Evolutionary conservation across 2,888 invertebrate genomes (phyloP).

Genomic region (Melipona bicolor): DNA sequence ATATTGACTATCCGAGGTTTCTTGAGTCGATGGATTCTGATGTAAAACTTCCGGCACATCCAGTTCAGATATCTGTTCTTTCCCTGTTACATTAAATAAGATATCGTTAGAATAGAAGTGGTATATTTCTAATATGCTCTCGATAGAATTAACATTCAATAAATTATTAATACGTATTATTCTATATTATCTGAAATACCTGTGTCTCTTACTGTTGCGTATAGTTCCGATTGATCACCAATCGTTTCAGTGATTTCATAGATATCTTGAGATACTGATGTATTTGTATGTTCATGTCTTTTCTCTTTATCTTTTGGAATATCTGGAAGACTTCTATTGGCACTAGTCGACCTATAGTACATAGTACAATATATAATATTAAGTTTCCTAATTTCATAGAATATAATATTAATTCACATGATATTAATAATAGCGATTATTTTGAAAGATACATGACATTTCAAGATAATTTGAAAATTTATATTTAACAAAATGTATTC

Average conservation of each 20-base stretch:
- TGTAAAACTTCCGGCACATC: slow-evolving; percentile 86
- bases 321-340: slow-evolving; percentile 93
- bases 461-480: background rate
- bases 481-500: background rate
- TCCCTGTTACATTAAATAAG: slow-evolving; percentile 51
- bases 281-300: slow-evolving; percentile 83
- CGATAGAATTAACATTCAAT: background rate
- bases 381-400: background rate
- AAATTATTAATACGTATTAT: background rate
- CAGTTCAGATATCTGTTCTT: slow-evolving; percentile 75
- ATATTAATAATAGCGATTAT: background rate
- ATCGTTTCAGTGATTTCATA: slow-evolving; percentile 81
- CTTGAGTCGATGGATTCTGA: slow-evolving; percentile 87
- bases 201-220: slow-evolving; percentile 91
- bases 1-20: slow-evolving; percentile 88
- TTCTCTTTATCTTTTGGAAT: slow-evolving; percentile 90
- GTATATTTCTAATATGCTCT: background rate
- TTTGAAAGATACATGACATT: background rate
- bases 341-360: slow-evolving; percentile 83
- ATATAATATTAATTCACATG: background rate
- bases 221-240: slow-evolving; percentile 93
- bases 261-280: slow-evolving; percentile 77
- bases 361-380: background rate
- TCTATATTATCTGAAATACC: slow-evolving; percentile 71
- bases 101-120: background rate